These are phyloP conservation scores for Pristionchus pacificus DNA, from an alignment of 1,140 invertebrate genomes.

Conservation along the genomic window DNA sequence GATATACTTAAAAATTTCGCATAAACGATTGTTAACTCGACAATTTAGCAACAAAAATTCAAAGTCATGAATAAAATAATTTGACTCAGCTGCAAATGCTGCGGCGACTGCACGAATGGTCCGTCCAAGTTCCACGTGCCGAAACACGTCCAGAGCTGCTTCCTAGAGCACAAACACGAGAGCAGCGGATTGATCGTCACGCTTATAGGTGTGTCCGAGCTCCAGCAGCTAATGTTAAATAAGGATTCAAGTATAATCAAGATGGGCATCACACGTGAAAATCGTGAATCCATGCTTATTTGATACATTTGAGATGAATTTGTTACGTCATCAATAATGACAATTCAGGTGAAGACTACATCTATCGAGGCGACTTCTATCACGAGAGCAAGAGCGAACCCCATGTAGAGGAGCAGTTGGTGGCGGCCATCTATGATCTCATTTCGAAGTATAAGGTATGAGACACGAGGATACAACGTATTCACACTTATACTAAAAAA, in stretches of 20 bases:
- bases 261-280: too few species aligned
- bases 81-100: conserved; percentile 48
- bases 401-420: conserved; percentile 56
- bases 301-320: too few species aligned
- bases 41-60: background rate
- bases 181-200: conserved; percentile 57
- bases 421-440: conserved; percentile 56
- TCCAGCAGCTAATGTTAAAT: too few species aligned
- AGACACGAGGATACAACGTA: too few species aligned
- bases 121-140: conserved; percentile 56
- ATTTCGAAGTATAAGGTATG: conserved; percentile 57
- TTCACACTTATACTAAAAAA: too few species aligned
- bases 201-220: too few species aligned
- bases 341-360: conserved; percentile 52
- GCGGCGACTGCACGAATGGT: conserved; percentile 55
- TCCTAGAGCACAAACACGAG: conserved; percentile 56
- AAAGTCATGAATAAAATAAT: conserved; percentile 1
- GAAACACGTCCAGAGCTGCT: conserved; percentile 57
- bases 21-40: too few species aligned
- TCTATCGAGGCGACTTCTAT: conserved; percentile 57
- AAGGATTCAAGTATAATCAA: too few species aligned
- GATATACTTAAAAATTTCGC: too few species aligned
- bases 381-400: conserved; percentile 55
- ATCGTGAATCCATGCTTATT: too few species aligned
- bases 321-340: too few species aligned